phyloP scores from a whole-genome alignment of 2,888 invertebrate genomes.

The Lysandra coridon region DNA sequence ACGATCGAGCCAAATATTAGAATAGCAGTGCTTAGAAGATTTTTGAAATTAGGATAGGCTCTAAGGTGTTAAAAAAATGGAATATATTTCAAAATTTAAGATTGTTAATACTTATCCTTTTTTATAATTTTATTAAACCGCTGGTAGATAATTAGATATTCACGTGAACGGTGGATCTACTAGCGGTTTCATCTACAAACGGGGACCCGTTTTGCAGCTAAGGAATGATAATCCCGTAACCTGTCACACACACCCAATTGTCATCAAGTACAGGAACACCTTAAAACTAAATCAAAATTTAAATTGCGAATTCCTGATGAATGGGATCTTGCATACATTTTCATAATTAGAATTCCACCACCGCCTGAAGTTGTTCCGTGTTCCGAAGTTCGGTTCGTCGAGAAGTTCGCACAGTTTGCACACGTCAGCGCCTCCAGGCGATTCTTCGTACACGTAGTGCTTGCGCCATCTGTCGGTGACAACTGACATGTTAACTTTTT shows the following conservation, averaged over 20 bases:
- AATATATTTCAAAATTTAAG: background rate
- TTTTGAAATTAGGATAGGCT: too few species aligned
- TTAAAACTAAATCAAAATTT: constrained; percentile 26
- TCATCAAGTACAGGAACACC: constrained; percentile 11
- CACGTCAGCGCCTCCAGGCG: constrained; percentile 46
- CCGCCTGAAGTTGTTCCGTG: constrained; percentile 49
- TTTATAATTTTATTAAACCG: too few species aligned
- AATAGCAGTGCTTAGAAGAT: too few species aligned
- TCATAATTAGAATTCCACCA: constrained; percentile 60
- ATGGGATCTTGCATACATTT: constrained; percentile 42
- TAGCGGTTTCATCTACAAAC: background rate
- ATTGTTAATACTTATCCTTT: background rate
- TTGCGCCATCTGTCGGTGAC: constrained; percentile 61
- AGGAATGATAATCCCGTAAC: background rate
- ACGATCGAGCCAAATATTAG: background rate
- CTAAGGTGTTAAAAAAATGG: background rate
- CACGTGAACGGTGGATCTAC: background rate
- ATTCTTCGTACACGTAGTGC: constrained; percentile 52
- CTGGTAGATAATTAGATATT: background rate
- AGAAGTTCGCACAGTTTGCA: constrained; percentile 56
- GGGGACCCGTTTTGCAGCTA: background rate
- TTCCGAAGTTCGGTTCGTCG: constrained; percentile 45
- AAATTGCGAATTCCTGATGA: constrained; percentile 44
- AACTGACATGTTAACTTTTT: constrained; percentile 1
- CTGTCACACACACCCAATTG: background rate